Evolutionary conservation across 2,113 vertebrate species (phyloP).

Genomic region (Hemiscyllium ocellatum): DNA sequence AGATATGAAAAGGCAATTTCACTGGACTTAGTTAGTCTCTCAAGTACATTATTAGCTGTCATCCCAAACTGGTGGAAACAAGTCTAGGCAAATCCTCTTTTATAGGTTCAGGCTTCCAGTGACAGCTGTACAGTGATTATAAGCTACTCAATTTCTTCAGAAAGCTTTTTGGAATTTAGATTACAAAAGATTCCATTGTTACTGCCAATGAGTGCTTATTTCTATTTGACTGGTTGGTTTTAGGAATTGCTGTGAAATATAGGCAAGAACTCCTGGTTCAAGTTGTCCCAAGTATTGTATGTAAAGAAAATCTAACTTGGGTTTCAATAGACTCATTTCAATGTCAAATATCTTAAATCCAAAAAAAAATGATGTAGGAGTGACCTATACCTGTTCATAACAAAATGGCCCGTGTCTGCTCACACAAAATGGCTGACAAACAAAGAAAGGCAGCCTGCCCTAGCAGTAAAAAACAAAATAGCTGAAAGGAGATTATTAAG

Average conservation of each 20-base stretch:
- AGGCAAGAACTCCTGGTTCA: neutral
- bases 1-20: neutral
- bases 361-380: neutral
- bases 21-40: neutral
- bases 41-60: neutral
- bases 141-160: neutral
- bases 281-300: neutral
- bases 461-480: no score
- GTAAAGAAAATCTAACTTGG: neutral
- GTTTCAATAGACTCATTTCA: neutral
- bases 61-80: neutral
- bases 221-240: neutral
- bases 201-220: neutral
- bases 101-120: neutral
- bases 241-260: neutral
- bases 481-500: no score
- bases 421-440: no score
- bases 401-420: no score
- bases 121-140: neutral
- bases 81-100: neutral
- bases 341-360: neutral
- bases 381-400: no score
- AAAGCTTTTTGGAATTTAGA: neutral
- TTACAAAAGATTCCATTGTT: neutral
- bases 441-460: no score